These are phyloP conservation scores for Cosmia trapezina DNA, from an alignment of 2,888 invertebrate species.

Conservation along the genomic window DNA sequence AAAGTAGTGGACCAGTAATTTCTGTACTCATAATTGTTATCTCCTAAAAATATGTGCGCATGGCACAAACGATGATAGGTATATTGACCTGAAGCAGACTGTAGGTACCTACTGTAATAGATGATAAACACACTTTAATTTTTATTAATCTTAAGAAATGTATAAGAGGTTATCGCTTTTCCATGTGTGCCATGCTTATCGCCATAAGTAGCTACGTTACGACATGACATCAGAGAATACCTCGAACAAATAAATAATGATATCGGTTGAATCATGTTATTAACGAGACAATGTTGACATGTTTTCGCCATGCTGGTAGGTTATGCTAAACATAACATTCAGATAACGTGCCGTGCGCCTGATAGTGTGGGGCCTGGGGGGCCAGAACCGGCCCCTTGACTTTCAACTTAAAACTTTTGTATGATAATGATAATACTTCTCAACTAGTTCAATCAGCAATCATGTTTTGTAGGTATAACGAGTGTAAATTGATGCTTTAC, in stretches of 20 bases:
- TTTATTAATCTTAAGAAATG: conserved; percentile 60
- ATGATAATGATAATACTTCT: conserved; percentile 13
- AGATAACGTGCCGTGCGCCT: conserved; percentile 26
- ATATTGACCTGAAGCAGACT: conserved; percentile 53
- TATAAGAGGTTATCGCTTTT: conserved; percentile 66
- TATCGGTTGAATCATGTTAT: conserved; percentile 66
- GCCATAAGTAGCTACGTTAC: conserved; percentile 65
- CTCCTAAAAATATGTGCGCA: conserved; percentile 43
- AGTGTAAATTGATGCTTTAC: not conserved
- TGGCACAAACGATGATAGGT: conserved; percentile 43
- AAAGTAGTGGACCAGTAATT: conserved; percentile 19
- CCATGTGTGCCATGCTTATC: conserved; percentile 72
- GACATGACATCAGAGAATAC: conserved; percentile 65
- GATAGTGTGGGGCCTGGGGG: conserved; percentile 23
- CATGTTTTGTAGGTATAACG: not conserved
- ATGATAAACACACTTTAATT: conserved; percentile 49
- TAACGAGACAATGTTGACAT: conserved; percentile 56
- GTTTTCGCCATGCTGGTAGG: conserved; percentile 56
- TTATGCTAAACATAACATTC: conserved; percentile 41
- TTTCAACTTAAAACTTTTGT: conserved; percentile 37
- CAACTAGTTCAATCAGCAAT: conserved; percentile 1
- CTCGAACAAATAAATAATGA: conserved; percentile 65
- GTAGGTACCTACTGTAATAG: conserved; percentile 49
- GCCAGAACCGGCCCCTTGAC: conserved; percentile 21
- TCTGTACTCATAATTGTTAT: conserved; percentile 27